Evolutionary conservation across 2,113 vertebrate species (phyloP), one percentile per base, ranked within the genome.

Genomic region (Siniperca knerii): DNA sequence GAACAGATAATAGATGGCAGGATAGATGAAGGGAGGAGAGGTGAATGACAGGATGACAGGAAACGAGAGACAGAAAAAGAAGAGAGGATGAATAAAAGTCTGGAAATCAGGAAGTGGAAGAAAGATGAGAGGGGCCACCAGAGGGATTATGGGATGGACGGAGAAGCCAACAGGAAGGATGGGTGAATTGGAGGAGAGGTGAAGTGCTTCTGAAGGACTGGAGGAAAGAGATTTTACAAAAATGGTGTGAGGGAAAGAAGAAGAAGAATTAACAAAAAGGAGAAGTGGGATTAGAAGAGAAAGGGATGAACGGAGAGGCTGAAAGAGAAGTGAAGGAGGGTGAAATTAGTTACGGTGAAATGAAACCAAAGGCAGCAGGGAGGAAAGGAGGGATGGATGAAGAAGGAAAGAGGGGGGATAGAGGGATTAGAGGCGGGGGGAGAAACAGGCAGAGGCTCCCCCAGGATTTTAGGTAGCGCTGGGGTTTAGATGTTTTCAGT

Each of bases 401-500:
- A 42, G 69, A 33, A 58, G 40, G 50, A 2, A 3, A n/a, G 20
- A 33, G 40, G 58, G 40, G 18, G 42, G 10, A 3, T 57, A 2
- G 79, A 21, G 44, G 72, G 77, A 87, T 84, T 55, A 81, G 68
- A 79, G 58, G 15, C 2, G 18, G 25, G 42, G 15, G 57, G 57
- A 67, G 52, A 50, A 55, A 9, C 60, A 64, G 64, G 44, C 40
- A 13, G 65, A 40, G 2, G 16, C 65, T 82, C 84, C 90, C 87
- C 72, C 50, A n/a, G 89, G 90, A 82, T 55, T 70, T 52, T 2
- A 81, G 88, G 83, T 58, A 33, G 40, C 67, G 16, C 18, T 15
- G 69, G 62, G 67, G 62, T 89, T 58, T 77, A 67, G 81, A 70
- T 87, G 79, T 87, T 82, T 81, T 82, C 85, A 80, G 84, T 82